Evolutionary conservation across 2,113 vertebrate genomes (phyloP), one percentile per base, ranked within the genome.

Genomic region (Vulpes lagopus): DNA sequence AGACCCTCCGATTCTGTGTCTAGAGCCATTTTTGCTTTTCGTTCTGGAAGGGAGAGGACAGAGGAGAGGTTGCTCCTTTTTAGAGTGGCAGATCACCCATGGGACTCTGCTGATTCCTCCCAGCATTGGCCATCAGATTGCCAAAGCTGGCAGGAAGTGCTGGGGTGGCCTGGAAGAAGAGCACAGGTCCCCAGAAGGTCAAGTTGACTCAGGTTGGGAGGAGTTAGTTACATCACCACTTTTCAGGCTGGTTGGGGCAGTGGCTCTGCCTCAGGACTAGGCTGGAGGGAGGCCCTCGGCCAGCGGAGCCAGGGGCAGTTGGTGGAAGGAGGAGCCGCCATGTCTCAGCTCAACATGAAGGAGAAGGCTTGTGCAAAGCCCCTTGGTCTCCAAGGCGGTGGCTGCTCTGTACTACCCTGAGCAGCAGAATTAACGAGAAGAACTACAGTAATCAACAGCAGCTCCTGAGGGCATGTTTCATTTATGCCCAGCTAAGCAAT

Each of bases 391-490:
- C 60, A 49, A 74, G 22, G 73, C 8, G 0, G 20, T 85, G 32
- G 20, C 51, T 3, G 3, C 27, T 8, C 64, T 20, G 35, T 20
- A 3, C 71, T 32, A 4, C 79, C 80, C 35, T 43, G 30, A 59
- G 53, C 55, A 38, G 59, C 16, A 57, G 22, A 3, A 27, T 32
- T 20, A 27, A 11, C 0, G 22, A 64, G 53, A 32, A 9, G 2
- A 43, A 57, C 62, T 32, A 7, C 17, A 4, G 43, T 27, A 27
- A 76, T 76, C 6, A 8, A 8, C 17, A 3, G n/a, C 51, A 2
- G 1, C 57, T 23, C 27, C 8, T 27, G 43, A 43, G 0, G 17
- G 0, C 3, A 17, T 2, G 69, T 60, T 38, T 4, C 38, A 6
- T 55, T 23, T 32, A 51, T n/a, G 27, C 53, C 71, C 73, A 64